phyloP scores from a whole-genome alignment of 2,113 vertebrate genomes.

The Pycnonotus jocosus region DNA sequence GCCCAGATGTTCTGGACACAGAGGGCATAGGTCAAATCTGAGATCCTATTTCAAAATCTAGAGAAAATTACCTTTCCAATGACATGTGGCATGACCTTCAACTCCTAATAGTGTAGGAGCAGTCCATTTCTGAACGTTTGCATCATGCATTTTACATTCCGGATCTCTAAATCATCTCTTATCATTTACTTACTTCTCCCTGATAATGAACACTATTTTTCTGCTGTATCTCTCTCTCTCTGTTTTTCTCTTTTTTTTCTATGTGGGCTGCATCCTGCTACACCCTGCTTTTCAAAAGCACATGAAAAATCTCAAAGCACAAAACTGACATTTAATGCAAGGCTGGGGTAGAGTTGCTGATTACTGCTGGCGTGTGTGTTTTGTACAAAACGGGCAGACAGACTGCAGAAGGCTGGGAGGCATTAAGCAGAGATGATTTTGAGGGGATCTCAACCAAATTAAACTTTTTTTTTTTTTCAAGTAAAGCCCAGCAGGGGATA shows the following conservation, averaged over 20 bases:
- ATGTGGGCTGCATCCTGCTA: not conserved
- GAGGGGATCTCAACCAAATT: conserved; percentile 60
- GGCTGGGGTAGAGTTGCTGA: not conserved
- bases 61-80: conserved; percentile 65
- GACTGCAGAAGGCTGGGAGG: conserved; percentile 32
- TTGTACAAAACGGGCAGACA: not conserved
- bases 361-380: not conserved
- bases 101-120: conserved; percentile 49
- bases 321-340: conserved; percentile 16
- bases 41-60: conserved; percentile 61
- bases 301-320: conserved; percentile 16
- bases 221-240: not conserved
- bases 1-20: conserved; percentile 42
- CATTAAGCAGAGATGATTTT: conserved; percentile 54
- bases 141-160: conserved; percentile 43
- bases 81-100: conserved; percentile 58
- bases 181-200: conserved; percentile 32
- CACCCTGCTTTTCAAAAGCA: not conserved
- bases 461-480: conserved; percentile 47
- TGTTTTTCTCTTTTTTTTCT: not conserved
- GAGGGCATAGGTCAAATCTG: conserved; percentile 47
- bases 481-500: conserved; percentile 56
- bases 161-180: conserved; percentile 57
- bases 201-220: not conserved
- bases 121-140: conserved; percentile 17